Base-by-base conservation (phyloP, 1,140 invertebrate genomes). In the Microvelia longipes region DNA sequence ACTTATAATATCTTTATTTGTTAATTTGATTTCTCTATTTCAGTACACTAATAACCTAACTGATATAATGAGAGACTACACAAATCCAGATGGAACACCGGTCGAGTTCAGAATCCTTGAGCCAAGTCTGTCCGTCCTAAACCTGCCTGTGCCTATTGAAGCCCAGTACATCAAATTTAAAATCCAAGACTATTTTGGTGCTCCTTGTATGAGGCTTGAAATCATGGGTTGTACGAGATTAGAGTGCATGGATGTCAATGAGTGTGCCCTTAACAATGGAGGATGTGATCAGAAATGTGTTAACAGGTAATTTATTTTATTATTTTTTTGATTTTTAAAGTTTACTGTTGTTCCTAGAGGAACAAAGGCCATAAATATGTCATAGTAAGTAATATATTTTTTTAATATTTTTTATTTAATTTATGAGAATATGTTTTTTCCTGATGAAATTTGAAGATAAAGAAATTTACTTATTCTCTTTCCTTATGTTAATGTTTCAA, bases 241-340 rank as follows among this genome's bases (percentile, higher is more conserved):
- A 72, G 93, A 95, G 76, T 98, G 95, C 78, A 83, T 85, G 13
- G 94, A 98, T 78, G 87, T 96, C 29, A 96, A 98, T 77, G 95
- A 98, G 79, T 98, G 95, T 79, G 83, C 84, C 66, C 83, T 83
- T 25, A 88, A 90, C 71, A 98, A 98, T 78, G 95, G 94, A 11
- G 93, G 92, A 25, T 98, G 95, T 79, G 90, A 96, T 76, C 93
- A 96, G 76, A 93, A 94, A 80, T 96, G 94, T 81, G 84, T 94
- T 63, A 96, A 96, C 76, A 90, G 82, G 83, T 84, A 79, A 50
- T 68, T 35, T n/a, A 35, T 29, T 15, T n/a, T 5, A 25, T 24
- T 62, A 60, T 11, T 61, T 2, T 68, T 62, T 2, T 19, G 27
- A 68, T 26, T 62, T n/a, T 24, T 24, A 24, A 60, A 11, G 2